Percentiles rank a stretch among this genome's conserved stretches.
Conservation (phyloP, 2,113 vertebrate species). For the Eubucco bourcierii region DNA sequence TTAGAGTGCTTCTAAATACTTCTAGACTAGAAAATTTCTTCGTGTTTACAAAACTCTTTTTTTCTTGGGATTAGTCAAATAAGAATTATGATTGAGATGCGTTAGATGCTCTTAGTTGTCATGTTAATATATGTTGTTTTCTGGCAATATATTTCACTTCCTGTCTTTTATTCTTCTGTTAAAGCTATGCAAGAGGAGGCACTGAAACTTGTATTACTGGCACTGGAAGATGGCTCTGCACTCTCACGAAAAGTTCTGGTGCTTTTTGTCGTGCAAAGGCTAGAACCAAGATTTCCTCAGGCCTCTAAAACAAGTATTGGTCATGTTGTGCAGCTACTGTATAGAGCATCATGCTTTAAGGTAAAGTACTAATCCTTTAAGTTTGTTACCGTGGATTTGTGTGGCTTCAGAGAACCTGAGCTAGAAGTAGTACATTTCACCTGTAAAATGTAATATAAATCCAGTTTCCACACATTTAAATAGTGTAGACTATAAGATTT, state of each 20-base stretch:
- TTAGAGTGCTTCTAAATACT: neutral
- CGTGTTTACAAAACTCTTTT: neutral
- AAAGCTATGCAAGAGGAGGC: slow-evolving; percentile 97
- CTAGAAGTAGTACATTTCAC: neutral
- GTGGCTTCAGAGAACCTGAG: neutral
- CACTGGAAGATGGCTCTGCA: slow-evolving; percentile 95
- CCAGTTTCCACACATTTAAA: neutral
- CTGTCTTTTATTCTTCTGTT: neutral
- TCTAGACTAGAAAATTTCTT: neutral
- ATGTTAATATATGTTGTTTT: neutral
- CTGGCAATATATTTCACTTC: neutral
- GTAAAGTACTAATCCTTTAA: slow-evolving; percentile 60
- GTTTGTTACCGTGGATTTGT: neutral
- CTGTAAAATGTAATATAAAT: neutral
- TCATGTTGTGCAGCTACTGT: slow-evolving; percentile 96
- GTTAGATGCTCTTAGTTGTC: neutral
- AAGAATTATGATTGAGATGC: neutral
- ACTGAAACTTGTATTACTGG: slow-evolving; percentile 91
- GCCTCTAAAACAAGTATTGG: slow-evolving; percentile 98
- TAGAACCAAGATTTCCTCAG: slow-evolving; percentile 96
- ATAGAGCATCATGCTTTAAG: slow-evolving; percentile 98
- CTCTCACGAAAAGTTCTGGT: slow-evolving; percentile 97
- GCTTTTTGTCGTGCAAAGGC: slow-evolving; percentile 96
- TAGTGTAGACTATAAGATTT: neutral
- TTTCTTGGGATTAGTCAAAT: neutral